These are phyloP conservation scores for Pithys albifrons DNA, from an alignment of 2,113 vertebrate genomes.

Conservation along the genomic window DNA sequence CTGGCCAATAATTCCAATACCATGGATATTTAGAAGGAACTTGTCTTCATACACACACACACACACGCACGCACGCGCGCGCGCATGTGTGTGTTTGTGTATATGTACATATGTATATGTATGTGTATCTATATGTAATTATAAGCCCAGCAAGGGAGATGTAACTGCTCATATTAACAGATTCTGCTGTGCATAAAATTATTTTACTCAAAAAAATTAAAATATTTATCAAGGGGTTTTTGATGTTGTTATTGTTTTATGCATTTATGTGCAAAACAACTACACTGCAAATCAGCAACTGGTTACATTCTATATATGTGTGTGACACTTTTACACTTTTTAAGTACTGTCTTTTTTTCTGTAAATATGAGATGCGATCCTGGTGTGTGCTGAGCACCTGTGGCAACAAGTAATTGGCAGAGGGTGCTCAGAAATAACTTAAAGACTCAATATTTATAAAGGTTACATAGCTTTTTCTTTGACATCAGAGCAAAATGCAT, in stretches of 20 bases:
- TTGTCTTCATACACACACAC: neutral
- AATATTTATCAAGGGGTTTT: neutral
- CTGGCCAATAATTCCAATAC: conserved; percentile 29
- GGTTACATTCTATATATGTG: neutral
- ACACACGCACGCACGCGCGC: too few relatives aligned
- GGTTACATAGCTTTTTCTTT: neutral
- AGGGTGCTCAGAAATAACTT: neutral
- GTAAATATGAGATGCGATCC: neutral
- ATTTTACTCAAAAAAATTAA: neutral
- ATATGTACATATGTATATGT: too few relatives aligned
- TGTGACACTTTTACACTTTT: neutral
- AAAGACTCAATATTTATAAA: neutral
- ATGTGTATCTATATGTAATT: neutral
- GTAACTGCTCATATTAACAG: neutral
- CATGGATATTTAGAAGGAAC: conserved; percentile 42
- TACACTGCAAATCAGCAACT: neutral
- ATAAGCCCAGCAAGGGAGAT: conserved; percentile 20
- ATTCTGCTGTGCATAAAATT: neutral
- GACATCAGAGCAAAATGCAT: neutral
- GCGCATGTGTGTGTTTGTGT: too few relatives aligned
- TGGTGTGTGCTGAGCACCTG: neutral
- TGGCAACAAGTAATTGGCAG: neutral
- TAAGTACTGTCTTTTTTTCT: neutral
- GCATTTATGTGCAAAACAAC: neutral
- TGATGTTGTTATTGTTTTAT: neutral